Percentiles rank a stretch among this genome's conserved stretches.
These are phyloP conservation scores for Antigone vipio DNA, from an alignment of 2,113 vertebrate genomes.

Conservation along the genomic window DNA sequence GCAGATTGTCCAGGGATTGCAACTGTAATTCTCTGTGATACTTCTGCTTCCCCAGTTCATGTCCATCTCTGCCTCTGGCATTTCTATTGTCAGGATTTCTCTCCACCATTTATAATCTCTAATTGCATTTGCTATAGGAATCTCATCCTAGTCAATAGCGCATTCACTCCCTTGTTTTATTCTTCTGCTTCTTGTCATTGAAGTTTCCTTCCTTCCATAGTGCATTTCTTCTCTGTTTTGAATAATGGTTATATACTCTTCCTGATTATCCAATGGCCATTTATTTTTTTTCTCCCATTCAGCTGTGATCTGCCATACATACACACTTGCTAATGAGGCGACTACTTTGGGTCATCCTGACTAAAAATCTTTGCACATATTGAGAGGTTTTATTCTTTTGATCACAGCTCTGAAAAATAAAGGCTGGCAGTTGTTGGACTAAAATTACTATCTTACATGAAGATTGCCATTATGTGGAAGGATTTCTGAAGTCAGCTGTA, in stretches of 20 bases:
- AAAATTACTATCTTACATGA: neutral
- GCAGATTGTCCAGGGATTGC: neutral
- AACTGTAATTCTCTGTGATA: neutral
- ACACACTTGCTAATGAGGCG: neutral
- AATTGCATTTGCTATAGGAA: neutral
- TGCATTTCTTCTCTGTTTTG: neutral
- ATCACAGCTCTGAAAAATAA: neutral
- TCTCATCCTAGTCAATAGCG: neutral
- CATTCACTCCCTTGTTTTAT: neutral
- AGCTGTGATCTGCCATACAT: neutral
- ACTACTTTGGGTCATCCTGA: neutral
- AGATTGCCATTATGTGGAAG: neutral
- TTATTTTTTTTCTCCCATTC: neutral
- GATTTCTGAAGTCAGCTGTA: neutral
- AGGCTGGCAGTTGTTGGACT: neutral
- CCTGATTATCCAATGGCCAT: neutral
- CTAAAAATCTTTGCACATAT: neutral
- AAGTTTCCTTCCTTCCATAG: neutral
- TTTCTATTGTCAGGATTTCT: neutral
- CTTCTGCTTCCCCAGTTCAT: neutral
- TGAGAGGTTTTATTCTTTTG: neutral
- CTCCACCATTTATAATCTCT: neutral
- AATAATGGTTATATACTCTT: neutral
- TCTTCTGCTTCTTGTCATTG: neutral
- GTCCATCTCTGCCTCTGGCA: neutral